Percentiles rank a stretch among this genome's conserved stretches.
These are phyloP conservation scores for Xerus rutilus DNA, from an alignment of 2,797 vertebrate species.

Conservation along the genomic window DNA sequence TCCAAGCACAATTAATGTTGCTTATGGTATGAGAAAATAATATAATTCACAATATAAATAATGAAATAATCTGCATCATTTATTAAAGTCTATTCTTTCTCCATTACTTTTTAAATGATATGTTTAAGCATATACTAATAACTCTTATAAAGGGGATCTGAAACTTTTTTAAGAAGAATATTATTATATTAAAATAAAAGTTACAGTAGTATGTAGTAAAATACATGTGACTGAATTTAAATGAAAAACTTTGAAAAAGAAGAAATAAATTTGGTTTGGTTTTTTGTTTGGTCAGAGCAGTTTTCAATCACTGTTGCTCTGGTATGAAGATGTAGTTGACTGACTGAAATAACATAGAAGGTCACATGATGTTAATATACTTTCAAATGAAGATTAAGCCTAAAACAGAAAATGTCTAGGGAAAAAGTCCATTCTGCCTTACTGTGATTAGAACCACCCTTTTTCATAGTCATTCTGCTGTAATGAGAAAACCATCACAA, in stretches of 20 bases:
- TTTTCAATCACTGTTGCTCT: neutral
- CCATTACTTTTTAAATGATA: neutral
- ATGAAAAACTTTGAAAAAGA: neutral
- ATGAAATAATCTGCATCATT: neutral
- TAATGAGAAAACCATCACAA: neutral
- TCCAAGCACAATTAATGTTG: neutral
- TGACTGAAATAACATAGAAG: conserved; percentile 33
- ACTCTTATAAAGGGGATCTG: neutral
- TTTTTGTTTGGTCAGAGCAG: neutral
- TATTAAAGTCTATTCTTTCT: neutral
- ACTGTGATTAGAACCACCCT: neutral
- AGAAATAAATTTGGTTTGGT: neutral
- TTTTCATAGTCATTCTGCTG: neutral
- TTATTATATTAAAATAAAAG: conserved; percentile 17
- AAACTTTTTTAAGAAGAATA: neutral
- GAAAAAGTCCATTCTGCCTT: neutral
- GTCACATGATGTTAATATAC: neutral
- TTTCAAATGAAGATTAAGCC: neutral
- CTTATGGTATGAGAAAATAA: neutral
- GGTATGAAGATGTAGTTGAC: neutral
- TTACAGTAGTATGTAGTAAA: neutral
- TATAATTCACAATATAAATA: conserved; percentile 13
- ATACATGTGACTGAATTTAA: neutral
- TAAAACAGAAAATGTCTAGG: neutral
- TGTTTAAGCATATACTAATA: neutral